A percentile compares a stretch with the other conserved stretches of the same genome.
Conservation (phyloP, 2,888 invertebrate species). For the Sphaerophoria taeniata region DNA sequence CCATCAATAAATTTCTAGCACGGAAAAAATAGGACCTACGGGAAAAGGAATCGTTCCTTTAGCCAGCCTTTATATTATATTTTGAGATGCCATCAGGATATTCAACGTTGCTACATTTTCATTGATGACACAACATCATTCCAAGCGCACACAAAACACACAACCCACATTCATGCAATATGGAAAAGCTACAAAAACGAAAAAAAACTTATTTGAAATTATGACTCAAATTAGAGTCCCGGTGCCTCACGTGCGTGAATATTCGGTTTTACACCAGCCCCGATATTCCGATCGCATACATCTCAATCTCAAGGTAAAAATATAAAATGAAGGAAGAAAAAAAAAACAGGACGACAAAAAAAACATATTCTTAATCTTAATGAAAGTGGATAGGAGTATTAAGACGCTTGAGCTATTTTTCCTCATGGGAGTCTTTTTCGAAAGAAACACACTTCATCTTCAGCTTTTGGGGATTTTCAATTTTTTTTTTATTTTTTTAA, state of each 20-base stretch:
- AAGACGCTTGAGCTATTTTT: slow-evolving; percentile 60
- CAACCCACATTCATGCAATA: slow-evolving; percentile 1
- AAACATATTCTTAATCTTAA: slow-evolving; percentile 52
- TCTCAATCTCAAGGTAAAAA: slow-evolving; percentile 7
- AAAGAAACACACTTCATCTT: slow-evolving; percentile 11
- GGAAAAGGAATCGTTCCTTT: slow-evolving; percentile 9
- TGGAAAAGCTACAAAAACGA: not conserved
- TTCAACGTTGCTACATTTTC: slow-evolving; percentile 19
- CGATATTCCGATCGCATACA: slow-evolving; percentile 25
- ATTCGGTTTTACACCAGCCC: slow-evolving; percentile 50
- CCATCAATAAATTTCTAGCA: slow-evolving; percentile 71
- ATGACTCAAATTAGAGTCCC: slow-evolving; percentile 70
- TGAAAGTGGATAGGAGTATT: slow-evolving; percentile 72
- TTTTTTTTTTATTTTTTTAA: slow-evolving; percentile 42
- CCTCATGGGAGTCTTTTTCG: slow-evolving; percentile 58
- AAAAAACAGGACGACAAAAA: not conserved
- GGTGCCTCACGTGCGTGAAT: slow-evolving; percentile 66
- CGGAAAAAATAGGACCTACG: slow-evolving; percentile 63
- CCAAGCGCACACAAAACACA: slow-evolving; percentile 1
- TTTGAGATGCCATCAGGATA: not conserved
- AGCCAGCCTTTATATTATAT: not conserved
- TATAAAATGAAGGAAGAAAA: not conserved
- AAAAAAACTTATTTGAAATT: slow-evolving; percentile 67
- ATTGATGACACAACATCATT: slow-evolving; percentile 41
- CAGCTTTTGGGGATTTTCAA: not conserved